Evolutionary conservation across 2,888 invertebrate genomes (phyloP).

Genomic region (Seladonia tumulorum): DNA sequence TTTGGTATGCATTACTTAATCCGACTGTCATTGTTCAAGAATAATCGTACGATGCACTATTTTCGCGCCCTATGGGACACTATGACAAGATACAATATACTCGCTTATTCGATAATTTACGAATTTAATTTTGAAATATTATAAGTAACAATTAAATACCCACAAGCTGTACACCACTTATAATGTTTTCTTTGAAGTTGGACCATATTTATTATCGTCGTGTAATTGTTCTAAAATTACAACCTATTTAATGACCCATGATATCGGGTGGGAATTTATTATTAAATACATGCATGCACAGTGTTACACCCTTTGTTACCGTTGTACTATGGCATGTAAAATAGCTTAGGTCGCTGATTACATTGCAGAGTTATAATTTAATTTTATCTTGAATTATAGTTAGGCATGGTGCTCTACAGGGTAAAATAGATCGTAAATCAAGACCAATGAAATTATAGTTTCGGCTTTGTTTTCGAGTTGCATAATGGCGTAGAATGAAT

Average conservation of each 20-base stretch:
- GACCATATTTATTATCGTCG: neutral
- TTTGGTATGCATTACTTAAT: conserved; percentile 8
- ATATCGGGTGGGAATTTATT: neutral
- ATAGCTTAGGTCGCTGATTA: neutral
- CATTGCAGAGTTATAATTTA: neutral
- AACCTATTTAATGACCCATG: neutral
- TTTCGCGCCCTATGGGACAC: neutral
- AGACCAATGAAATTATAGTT: neutral
- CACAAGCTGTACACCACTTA: neutral
- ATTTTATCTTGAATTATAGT: conserved; percentile 4
- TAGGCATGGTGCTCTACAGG: neutral
- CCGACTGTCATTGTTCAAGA: neutral
- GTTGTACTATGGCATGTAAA: neutral
- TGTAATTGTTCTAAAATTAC: neutral
- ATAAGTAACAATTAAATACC: too few relatives aligned
- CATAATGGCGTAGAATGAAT: neutral
- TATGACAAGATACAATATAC: neutral
- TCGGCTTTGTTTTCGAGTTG: neutral
- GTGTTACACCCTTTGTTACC: neutral
- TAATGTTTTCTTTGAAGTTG: neutral
- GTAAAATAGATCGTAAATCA: neutral
- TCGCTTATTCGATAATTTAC: too few relatives aligned
- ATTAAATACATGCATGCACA: neutral
- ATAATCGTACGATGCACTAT: neutral
- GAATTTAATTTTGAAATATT: neutral